Percentiles rank a stretch among this genome's conserved stretches.
These are phyloP conservation scores for Fistularia commersonii DNA, from an alignment of 2,797 vertebrate species.

Conservation along the genomic window DNA sequence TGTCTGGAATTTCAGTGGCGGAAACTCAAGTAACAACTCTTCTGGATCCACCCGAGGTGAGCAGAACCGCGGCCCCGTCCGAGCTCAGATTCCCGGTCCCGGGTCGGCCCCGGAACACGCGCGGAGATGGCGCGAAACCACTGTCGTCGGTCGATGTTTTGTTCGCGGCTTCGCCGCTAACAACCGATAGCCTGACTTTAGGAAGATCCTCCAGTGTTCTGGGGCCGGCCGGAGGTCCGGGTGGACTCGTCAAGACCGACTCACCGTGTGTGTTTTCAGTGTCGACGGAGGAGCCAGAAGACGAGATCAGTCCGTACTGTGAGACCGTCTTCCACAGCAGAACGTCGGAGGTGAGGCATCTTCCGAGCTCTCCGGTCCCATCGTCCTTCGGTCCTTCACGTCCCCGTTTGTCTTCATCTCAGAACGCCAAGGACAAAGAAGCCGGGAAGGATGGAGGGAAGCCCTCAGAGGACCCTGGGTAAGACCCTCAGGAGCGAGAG, in stretches of 20 bases:
- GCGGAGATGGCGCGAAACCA: too few species aligned
- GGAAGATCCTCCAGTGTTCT: background rate
- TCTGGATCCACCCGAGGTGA: conserved; percentile 68
- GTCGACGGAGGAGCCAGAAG: conserved; percentile 68
- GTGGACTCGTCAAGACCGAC: background rate
- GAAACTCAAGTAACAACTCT: conserved; percentile 70
- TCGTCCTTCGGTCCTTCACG: conserved; percentile 3
- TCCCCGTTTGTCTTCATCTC: too few species aligned
- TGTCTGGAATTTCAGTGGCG: conserved; percentile 61
- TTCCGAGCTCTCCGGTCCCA: background rate
- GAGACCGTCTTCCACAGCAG: conserved; percentile 81
- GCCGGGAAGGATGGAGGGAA: too few species aligned
- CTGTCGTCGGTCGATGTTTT: too few species aligned
- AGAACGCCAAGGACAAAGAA: too few species aligned
- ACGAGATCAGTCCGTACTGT: conserved; percentile 86
- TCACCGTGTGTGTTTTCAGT: conserved; percentile 26
- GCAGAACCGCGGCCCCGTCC: conserved; percentile 18
- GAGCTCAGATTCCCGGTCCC: too few species aligned
- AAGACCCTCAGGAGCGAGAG: too few species aligned
- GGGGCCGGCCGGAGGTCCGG: too few species aligned
- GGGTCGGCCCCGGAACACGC: too few species aligned
- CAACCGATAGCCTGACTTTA: too few species aligned
- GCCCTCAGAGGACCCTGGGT: too few species aligned
- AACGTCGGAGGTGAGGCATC: conserved; percentile 63
- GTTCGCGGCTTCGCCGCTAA: too few species aligned